A percentile compares a stretch with the other conserved stretches of the same genome.
phyloP scores from a whole-genome alignment of 2,113 vertebrate genomes.

The Fregetta grallaria region DNA sequence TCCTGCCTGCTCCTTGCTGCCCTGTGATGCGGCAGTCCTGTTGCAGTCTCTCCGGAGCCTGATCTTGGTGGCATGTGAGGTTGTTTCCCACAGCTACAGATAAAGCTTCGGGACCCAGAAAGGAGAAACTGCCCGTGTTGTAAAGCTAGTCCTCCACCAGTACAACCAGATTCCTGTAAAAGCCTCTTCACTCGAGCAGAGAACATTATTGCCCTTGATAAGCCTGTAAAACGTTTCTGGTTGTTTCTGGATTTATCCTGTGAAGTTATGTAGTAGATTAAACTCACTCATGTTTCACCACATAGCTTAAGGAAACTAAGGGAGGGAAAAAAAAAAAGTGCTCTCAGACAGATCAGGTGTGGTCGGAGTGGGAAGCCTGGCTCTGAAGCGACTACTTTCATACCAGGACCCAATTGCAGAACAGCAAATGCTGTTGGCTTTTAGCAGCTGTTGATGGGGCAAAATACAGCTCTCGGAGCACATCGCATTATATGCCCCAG shows the following conservation, averaged over 20 bases:
- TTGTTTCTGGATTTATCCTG: background rate
- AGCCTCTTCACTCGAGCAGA: background rate
- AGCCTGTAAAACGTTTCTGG: background rate
- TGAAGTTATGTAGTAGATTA: background rate
- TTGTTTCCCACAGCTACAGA: background rate
- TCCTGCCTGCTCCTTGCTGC: background rate
- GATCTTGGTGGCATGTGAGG: background rate
- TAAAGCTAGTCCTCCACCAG: background rate
- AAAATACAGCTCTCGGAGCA: background rate
- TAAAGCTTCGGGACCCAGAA: background rate
- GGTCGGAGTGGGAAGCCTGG: background rate
- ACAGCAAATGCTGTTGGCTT: background rate
- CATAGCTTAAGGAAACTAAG: background rate
- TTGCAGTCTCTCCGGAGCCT: background rate
- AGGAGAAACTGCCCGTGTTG: background rate
- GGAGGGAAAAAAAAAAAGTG: accelerated
- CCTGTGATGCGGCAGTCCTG: accelerated
- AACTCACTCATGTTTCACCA: accelerated
- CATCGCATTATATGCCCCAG: accelerated
- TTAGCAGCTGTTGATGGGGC: background rate
- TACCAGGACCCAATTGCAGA: background rate
- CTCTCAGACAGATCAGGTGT: background rate
- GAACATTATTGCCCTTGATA: background rate
- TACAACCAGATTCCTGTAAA: background rate
- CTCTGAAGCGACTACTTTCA: background rate